Percentiles rank a stretch among this genome's conserved stretches.
These are phyloP conservation scores for Ctenosaura bakeri DNA, from an alignment of 2,797 vertebrate species.

Conservation along the genomic window DNA sequence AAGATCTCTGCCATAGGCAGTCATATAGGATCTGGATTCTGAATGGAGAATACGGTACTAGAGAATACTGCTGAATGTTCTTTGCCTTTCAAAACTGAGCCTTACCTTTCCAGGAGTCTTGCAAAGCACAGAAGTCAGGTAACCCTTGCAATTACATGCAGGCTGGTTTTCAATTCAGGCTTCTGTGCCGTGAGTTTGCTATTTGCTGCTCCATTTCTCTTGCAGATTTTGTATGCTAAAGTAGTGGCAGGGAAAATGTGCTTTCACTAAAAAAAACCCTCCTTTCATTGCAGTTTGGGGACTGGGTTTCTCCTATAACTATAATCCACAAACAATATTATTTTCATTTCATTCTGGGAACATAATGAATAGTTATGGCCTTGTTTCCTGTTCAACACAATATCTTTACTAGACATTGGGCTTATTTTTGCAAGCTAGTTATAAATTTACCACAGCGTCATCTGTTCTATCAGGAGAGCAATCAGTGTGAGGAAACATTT, in stretches of 20 bases:
- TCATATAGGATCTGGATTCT: background rate
- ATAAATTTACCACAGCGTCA: conserved; percentile 66
- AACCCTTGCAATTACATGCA: background rate
- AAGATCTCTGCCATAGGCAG: background rate
- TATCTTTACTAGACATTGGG: conserved; percentile 72
- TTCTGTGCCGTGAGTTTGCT: background rate
- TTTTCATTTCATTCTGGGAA: conserved; percentile 76
- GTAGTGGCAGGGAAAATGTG: conserved; percentile 41
- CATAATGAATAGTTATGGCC: conserved; percentile 74
- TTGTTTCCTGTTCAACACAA: conserved; percentile 72
- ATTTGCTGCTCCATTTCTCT: background rate
- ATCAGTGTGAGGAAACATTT: conserved; percentile 73
- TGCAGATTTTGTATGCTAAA: background rate
- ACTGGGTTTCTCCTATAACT: conserved; percentile 63
- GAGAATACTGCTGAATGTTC: too few relatives aligned
- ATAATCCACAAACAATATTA: conserved; percentile 72
- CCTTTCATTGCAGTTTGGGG: background rate
- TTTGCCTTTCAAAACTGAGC: background rate
- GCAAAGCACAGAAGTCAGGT: background rate
- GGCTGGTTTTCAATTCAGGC: rapidly evolving
- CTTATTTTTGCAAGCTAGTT: conserved; percentile 72
- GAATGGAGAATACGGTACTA: background rate
- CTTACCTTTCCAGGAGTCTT: background rate
- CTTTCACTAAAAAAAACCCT: background rate
- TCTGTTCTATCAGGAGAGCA: conserved; percentile 72